phyloP scores from a whole-genome alignment of 2,113 vertebrate species.

The Nansenia antarctica region DNA sequence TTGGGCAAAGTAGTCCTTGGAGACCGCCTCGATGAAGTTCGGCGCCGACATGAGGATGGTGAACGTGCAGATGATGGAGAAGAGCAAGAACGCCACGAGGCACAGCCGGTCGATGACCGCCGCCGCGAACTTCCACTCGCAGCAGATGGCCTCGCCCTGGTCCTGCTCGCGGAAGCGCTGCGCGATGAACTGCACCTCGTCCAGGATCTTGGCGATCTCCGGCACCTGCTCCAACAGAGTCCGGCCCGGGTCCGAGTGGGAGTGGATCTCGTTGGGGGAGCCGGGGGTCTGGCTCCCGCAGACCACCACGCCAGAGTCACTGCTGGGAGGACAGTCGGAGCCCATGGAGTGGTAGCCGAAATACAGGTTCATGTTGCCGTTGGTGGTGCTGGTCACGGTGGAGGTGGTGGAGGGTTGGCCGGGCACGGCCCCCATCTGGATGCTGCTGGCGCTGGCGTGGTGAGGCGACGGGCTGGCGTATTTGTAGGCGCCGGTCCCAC shows the following conservation, averaged over 20 bases:
- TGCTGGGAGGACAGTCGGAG: slow-evolving; percentile 72
- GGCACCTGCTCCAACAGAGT: slow-evolving; percentile 71
- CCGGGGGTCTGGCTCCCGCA: slow-evolving; percentile 53
- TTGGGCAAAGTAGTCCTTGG: slow-evolving; percentile 85
- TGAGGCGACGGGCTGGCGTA: slow-evolving; percentile 71
- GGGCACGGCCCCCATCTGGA: slow-evolving; percentile 77
- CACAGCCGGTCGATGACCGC: slow-evolving; percentile 89
- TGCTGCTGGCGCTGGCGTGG: slow-evolving; percentile 75
- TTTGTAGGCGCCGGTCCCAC: slow-evolving; percentile 65
- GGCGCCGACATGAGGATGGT: slow-evolving; percentile 90
- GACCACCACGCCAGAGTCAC: slow-evolving; percentile 68
- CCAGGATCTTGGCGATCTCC: slow-evolving; percentile 80
- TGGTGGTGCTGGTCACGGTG: slow-evolving; percentile 48
- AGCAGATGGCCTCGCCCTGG: slow-evolving; percentile 82
- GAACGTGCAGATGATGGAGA: slow-evolving; percentile 89
- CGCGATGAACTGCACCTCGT: slow-evolving; percentile 87
- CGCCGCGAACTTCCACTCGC: slow-evolving; percentile 91
- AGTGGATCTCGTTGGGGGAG: slow-evolving; percentile 57
- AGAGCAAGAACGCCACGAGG: slow-evolving; percentile 88
- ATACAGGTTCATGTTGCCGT: slow-evolving; percentile 79
- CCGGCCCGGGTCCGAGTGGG: slow-evolving; percentile 60
- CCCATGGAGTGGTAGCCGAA: slow-evolving; percentile 74
- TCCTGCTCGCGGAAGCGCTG: slow-evolving; percentile 83
- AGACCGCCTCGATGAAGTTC: slow-evolving; percentile 89
- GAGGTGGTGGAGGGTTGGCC: slow-evolving; percentile 69